Base-by-base conservation (phyloP, 2,888 invertebrate genomes). In the Galeruca laticollis region DNA sequence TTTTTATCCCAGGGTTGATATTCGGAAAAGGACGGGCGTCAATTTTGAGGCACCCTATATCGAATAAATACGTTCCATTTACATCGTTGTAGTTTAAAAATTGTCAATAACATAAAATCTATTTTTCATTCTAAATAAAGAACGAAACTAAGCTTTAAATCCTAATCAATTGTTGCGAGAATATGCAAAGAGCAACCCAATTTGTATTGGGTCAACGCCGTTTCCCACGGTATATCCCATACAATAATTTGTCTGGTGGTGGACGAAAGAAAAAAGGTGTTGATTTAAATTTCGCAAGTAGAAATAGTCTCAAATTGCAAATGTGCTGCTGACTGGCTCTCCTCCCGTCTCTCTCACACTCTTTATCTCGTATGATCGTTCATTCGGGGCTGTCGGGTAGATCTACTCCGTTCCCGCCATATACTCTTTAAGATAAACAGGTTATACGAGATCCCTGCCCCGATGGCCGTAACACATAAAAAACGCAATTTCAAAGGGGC, bases 401-500 rank as follows among this genome's bases (percentile, higher is more conserved):
- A 47, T 70, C 54, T 54, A 65, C 62, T 70, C 59, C 49, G 62
- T 77, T 76, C 76, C 77, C 78, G 76, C 77, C 78, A 73, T 61
- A 69, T 67, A 64, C 64, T 75, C 62, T 72, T 63, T 65, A 75
- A 70, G 66, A 77, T 71, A 84, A 84, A 84, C 84, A 82, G 83
- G 84, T 84, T 84, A 82, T 82, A 81, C 84, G 79, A 82, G 84
- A 82, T 82, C 78, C 75, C 77, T 78, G 81, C 79, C 79, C 78
- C 72, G 75, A 68, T 70, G 69, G 69, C 69, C 62, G 63, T 62
- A 67, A 68, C 60, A 72, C 77, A 82, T 77, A 80, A 82, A 26
- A 80, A 82, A 79, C 79, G 79, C 77, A 80, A 81, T 81, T 82
- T 81, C 77, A 79, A 82, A 82, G 83, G 84, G 84, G 84, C 84